Evolutionary conservation across 2,113 vertebrate genomes (phyloP).

Genomic region (Oxyura jamaicensis): DNA sequence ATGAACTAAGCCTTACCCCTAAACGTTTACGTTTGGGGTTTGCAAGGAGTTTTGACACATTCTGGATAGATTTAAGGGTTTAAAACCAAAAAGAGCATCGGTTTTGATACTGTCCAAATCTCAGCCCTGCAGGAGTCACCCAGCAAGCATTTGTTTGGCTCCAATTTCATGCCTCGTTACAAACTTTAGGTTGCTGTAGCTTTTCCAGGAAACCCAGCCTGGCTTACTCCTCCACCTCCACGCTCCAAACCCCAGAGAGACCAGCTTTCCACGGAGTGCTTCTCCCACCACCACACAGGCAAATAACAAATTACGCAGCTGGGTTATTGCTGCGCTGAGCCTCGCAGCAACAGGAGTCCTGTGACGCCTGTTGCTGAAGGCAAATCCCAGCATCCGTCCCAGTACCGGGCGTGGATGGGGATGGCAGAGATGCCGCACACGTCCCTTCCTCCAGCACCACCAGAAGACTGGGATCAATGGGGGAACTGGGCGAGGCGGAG

Average conservation of each 20-base stretch:
- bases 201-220: background rate
- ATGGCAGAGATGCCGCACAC: background rate
- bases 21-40: background rate
- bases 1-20: background rate
- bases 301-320: background rate
- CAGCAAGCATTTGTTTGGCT: background rate
- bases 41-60: background rate
- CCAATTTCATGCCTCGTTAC: background rate
- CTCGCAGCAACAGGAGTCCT: background rate
- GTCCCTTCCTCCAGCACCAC: background rate
- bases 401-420: background rate
- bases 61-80: background rate
- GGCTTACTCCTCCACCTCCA: background rate
- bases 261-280: fast-evolving
- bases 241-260: background rate
- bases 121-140: background rate
- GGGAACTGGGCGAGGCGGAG: background rate
- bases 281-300: background rate
- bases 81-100: background rate
- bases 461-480: background rate
- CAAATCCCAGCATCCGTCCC: background rate
- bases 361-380: background rate
- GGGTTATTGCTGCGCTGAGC: background rate
- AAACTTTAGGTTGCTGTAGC: background rate
- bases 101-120: background rate